Evolutionary conservation across 1,140 invertebrate species (phyloP).

Genomic region (Drosophila auraria): DNA sequence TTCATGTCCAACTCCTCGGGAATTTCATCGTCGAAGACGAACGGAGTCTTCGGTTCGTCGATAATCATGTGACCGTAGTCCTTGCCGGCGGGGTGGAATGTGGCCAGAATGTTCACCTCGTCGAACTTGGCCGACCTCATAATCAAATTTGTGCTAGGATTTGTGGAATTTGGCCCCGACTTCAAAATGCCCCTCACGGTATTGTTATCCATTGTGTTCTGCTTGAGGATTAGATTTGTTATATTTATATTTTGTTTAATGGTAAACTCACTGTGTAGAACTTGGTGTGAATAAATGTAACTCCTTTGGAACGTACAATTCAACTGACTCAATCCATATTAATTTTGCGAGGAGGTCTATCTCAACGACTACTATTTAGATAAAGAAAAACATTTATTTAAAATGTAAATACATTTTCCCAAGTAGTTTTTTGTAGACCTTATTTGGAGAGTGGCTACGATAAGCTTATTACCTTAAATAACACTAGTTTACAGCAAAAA

Average conservation of each 20-base stretch:
- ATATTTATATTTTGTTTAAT: background rate
- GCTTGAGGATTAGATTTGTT: background rate
- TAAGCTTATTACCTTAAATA: no score
- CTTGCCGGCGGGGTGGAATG: conserved; percentile 69
- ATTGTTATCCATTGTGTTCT: conserved; percentile 6
- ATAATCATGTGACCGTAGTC: conserved; percentile 99
- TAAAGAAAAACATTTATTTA: fast-evolving
- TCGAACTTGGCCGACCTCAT: conserved; percentile 68
- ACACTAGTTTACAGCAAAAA: no score
- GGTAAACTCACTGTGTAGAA: background rate
- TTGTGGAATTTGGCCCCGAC: no score
- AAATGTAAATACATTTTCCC: background rate
- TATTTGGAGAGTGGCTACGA: no score
- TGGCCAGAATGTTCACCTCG: conserved; percentile 65
- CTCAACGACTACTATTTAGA: background rate
- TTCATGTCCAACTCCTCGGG: conserved; percentile 90
- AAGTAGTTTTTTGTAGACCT: no score
- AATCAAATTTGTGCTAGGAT: background rate
- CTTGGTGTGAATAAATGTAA: background rate
- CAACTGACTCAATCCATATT: conserved; percentile 1
- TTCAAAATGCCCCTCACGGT: conserved; percentile 53
- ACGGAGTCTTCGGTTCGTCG: conserved; percentile 98
- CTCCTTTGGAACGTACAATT: background rate
- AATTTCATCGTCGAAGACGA: conserved; percentile 88
- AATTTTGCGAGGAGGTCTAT: background rate